Base-by-base conservation (phyloP, 2,888 invertebrate genomes). In the Oegoconia quadripuncta region DNA sequence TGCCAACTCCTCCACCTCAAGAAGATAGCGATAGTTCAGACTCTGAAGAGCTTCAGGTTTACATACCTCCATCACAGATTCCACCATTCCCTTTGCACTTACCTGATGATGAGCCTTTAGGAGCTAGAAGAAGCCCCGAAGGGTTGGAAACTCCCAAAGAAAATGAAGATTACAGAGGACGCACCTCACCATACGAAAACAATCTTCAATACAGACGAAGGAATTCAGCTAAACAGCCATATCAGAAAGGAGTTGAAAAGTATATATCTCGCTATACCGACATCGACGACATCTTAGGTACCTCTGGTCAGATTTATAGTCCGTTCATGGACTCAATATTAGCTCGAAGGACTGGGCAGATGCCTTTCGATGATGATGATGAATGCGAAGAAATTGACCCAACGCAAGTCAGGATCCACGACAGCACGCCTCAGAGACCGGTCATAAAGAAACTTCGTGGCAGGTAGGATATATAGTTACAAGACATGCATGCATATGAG, bases 281-380 rank as follows among this genome's bases (percentile, higher is more conserved):
- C 74, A 96, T 97, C 54, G 97, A 97, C 68, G 97, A 97, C 64
- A 91, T 97, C 66, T 88, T 97, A 44, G 97, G 96, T 31, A 84
- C 81, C 34, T 81, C 82, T 22, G 82, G 86, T 15, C 86, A 87
- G 44, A 76, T 92, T 44, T 89, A 92, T 55, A 92, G 92, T 67
- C 92, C 92, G 8, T 88, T 92, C 45, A 90, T 91, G 87, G 89
- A 90, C 57, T 87, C 89, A 20, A 83, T 89, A 49, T 73, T 90
- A 26, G 80, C 86, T 8, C 66, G 70, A 36, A 74, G 80, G 48
- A 78, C 80, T 20, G 79, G 80, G 12, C 77, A 81, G 48, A 64
- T 77, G 41, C 61, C 69, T 17, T 76, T 74, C 41, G 88, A 83
- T 11, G 27, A 27, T n/a, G 87, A 88, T 41, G 84, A 82, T 23